Percentiles rank a stretch among this genome's conserved stretches.
Evolutionary conservation across 1,140 invertebrate genomes (phyloP).

Genomic region (Drosophila ohnishii): DNA sequence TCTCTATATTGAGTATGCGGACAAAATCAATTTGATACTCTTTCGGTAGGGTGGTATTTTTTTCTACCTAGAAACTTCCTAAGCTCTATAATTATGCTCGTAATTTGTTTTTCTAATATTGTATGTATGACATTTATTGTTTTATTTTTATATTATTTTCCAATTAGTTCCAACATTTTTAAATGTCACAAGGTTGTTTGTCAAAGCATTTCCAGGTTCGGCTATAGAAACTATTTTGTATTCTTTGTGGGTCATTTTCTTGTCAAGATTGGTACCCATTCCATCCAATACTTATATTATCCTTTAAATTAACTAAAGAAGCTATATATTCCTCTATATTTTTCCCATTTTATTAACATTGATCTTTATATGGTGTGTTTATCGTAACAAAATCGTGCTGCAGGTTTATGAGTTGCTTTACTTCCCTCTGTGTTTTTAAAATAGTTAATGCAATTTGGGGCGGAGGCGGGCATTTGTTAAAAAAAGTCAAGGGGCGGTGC

Average conservation of each 20-base stretch:
- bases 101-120: not conserved
- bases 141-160: not conserved
- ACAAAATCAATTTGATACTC: constrained; percentile 27
- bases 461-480: constrained; percentile 17
- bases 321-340: not conserved
- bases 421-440: constrained; percentile 10
- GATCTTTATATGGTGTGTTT: constrained; percentile 9
- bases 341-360: no score
- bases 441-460: constrained; percentile 15
- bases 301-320: not conserved
- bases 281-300: no score
- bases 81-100: not conserved
- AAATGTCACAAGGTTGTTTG: not conserved
- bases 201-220: not conserved
- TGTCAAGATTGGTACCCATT: no score
- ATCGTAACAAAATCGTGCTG: constrained; percentile 19
- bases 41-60: not conserved
- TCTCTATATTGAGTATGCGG: constrained; percentile 16
- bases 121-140: no score
- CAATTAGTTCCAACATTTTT: not conserved
- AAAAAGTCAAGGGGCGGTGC: constrained; percentile 13
- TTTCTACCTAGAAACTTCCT: not conserved
- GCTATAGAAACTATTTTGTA: not conserved
- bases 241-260: no score
- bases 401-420: constrained; percentile 22